A percentile compares a stretch with the other conserved stretches of the same genome.
phyloP scores from a whole-genome alignment of 2,888 invertebrate genomes.

The Hyposoter didymator region DNA sequence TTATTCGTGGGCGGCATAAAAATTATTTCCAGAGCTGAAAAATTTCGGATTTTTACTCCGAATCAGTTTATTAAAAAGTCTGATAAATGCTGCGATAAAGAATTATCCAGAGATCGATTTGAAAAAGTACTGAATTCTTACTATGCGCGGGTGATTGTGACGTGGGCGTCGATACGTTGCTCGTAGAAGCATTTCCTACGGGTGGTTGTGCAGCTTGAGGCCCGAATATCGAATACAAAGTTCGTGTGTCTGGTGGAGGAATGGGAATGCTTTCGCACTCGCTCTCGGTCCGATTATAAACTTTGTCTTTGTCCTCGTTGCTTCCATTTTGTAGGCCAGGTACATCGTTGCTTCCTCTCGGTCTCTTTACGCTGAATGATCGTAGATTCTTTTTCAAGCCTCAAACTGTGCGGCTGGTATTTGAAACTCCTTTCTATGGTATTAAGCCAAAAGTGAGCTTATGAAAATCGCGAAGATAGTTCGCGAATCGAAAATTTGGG shows the following conservation, averaged over 20 bases:
- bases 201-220: constrained; percentile 89
- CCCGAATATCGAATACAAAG: constrained; percentile 93
- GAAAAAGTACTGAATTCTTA: constrained; percentile 69
- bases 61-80: too few relatives aligned
- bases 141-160: constrained; percentile 86
- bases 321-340: constrained; percentile 28
- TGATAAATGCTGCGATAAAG: background rate
- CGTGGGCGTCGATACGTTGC: constrained; percentile 79
- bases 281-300: constrained; percentile 86
- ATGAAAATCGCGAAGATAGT: too few relatives aligned
- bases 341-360: constrained; percentile 30
- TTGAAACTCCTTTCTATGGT: too few relatives aligned
- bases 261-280: constrained; percentile 92
- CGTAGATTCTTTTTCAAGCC: too few relatives aligned
- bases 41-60: too few relatives aligned
- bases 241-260: constrained; percentile 96
- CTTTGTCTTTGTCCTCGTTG: constrained; percentile 78
- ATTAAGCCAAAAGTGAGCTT: too few relatives aligned
- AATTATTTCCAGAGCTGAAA: too few relatives aligned
- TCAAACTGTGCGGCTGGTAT: too few relatives aligned
- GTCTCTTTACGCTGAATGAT: too few relatives aligned
- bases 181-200: constrained; percentile 81
- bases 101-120: background rate
- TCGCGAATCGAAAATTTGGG: too few relatives aligned
- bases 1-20: too few relatives aligned